Evolutionary conservation across 2,888 invertebrate genomes (phyloP).

Genomic region (Drosophila demipolita): DNA sequence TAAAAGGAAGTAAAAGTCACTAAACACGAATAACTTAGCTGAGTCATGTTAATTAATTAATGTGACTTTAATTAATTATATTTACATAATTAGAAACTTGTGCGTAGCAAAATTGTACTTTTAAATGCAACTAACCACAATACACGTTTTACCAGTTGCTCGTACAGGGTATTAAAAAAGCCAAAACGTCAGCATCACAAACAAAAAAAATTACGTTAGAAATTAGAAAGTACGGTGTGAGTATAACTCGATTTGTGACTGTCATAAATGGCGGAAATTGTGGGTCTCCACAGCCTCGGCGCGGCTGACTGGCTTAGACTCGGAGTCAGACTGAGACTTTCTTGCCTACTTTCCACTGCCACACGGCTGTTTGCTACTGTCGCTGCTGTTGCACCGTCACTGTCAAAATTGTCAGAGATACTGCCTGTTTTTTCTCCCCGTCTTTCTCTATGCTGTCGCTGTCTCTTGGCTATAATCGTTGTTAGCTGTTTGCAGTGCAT

Average conservation of each 20-base stretch:
- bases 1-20: background rate
- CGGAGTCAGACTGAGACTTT: conserved; percentile 45
- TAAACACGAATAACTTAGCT: background rate
- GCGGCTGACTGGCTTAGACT: conserved; percentile 27
- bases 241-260: conserved; percentile 81
- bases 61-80: background rate
- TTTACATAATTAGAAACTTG: background rate
- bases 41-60: conserved; percentile 2
- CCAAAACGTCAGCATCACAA: conserved; percentile 48
- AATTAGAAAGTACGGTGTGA: conserved; percentile 81
- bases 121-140: background rate
- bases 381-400: conserved; percentile 16
- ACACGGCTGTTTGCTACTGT: conserved; percentile 49
- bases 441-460: background rate
- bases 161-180: conserved; percentile 53
- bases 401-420: conserved; percentile 39
- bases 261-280: conserved; percentile 83
- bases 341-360: conserved; percentile 74
- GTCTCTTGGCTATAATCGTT: conserved; percentile 48
- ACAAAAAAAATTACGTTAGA: conserved; percentile 60
- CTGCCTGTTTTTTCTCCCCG: conserved; percentile 36
- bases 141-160: background rate
- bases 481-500: conserved; percentile 63
- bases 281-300: conserved; percentile 69
- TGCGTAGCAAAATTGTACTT: background rate